Evolutionary conservation across 1,140 invertebrate species (phyloP), one percentile per base, ranked within the genome.

Genomic region (Zaprionus davidi): DNA sequence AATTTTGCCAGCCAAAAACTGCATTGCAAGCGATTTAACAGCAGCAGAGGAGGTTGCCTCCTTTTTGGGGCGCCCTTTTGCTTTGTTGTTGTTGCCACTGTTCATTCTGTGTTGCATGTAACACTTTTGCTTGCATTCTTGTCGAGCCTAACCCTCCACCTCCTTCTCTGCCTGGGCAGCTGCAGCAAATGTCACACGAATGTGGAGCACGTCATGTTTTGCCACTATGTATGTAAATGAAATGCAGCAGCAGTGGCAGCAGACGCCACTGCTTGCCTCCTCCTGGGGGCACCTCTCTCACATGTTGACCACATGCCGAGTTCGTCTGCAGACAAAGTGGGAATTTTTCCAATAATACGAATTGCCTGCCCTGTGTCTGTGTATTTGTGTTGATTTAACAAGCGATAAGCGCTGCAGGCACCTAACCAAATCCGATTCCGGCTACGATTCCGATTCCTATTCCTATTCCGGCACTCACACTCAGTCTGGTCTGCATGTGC

Each of bases 191-290:
- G 84, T 83, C 84, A 81, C 81, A 79, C 74, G 71, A 87, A 87
- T 88, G 78, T 87, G 85, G 84, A 88, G 84, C 84, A 87, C 77
- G 85, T 83, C 84, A 83, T 88, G 69, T 88, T 63, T 75, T 78
- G 44, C 72, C 58, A 63, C 78, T 77, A 60, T 82, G 77, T 69
- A 84, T 88, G 84, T 69, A 81, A 80, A 56, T 66, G 46, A 56
- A 56, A 81, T 84, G 81, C 76, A 69, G 46, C 64, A 31, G 38
- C 46, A 12, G 38, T 63, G 44, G 71, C 36, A 31, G n/a, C 53
- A 56, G 49, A 24, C 13, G 13, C 49, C 28, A 7, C 28, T 51
- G 22, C 20, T 22, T n/a, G 13, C 38, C 58, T 17, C 41, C 36
- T 55, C 53, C 38, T 58, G 44, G 69, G 63, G 68, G 11, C 26